Base-by-base conservation (phyloP, 2,888 invertebrate genomes). In the Drepanosiphum platanoidis region DNA sequence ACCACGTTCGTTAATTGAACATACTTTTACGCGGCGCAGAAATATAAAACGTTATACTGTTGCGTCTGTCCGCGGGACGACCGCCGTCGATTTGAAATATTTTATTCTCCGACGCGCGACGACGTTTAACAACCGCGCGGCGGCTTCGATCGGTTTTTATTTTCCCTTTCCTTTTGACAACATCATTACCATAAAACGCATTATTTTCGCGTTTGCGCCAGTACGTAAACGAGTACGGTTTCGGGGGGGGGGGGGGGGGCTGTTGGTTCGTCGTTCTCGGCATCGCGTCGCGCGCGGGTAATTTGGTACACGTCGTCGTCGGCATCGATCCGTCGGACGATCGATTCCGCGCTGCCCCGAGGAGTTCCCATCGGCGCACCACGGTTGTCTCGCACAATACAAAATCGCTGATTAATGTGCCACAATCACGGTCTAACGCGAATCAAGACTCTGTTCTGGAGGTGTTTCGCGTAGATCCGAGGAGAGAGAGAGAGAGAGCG, bases 331-430 rank as follows among this genome's bases (percentile, higher is more conserved):
- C 13, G 34, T 18, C 30, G 11, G 58, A 58, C 36, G 34, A 70
- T 71, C 80, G 34, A 58, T 70, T 1, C 9, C 30, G 5, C 30
- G 8, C 30, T 58, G n/a, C n/a, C n/a, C n/a, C n/a, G n/a, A n/a
- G n/a, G n/a, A n/a, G n/a, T n/a, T n/a, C n/a, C n/a, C n/a, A n/a
- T n/a, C n/a, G n/a, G n/a, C n/a, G n/a, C n/a, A n/a, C 36, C 22
- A 52, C 66, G 46, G 83, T 75, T 83, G 83, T 83, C 83, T 74
- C 34, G 30, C 66, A 66, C 75, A 66, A 75, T 46, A 75, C 75
- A 66, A 36, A 34, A 74, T 66, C 22, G 46, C 74, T 83, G 83
- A 75, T 83, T 83, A 83, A 83, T 83, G 75, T 64, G 30, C 46
- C 30, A 52, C 83, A 75, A 75, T 83, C 64, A 66, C 66, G 74